phyloP scores from a whole-genome alignment of 30 jellyfish, hydroid and myxozoan genomes.

The Rhopilema esculentum region DNA sequence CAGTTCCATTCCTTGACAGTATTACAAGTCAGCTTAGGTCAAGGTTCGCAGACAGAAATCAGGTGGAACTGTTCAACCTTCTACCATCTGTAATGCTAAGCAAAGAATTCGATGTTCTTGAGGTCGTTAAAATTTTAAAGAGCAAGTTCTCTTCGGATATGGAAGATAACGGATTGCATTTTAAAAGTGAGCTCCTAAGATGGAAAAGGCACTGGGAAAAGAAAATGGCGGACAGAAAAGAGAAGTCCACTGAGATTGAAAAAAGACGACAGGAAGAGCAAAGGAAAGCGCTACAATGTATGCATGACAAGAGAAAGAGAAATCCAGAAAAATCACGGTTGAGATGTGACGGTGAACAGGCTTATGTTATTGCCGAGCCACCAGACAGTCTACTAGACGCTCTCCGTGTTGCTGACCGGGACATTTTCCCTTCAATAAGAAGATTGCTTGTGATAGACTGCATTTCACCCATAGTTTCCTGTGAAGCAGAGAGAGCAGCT shows the following conservation, averaged over 20 bases:
- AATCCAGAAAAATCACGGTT: slow-evolving; percentile 57
- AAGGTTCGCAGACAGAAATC: slow-evolving; percentile 59
- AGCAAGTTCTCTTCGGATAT: slow-evolving; percentile 45
- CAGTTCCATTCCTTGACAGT: slow-evolving; percentile 56
- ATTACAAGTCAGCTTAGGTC: slow-evolving; percentile 37
- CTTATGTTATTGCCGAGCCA: slow-evolving; percentile 50
- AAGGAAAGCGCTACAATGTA: slow-evolving; percentile 39
- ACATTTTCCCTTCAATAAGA: slow-evolving; percentile 31
- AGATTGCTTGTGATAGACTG: slow-evolving; percentile 43
- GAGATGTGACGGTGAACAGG: slow-evolving; percentile 60
- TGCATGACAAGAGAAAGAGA: slow-evolving; percentile 58
- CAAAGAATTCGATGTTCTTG: slow-evolving; percentile 33
- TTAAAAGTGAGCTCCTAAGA: slow-evolving; percentile 52
- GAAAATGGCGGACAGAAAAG: slow-evolving; percentile 44
- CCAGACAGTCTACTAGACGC: slow-evolving; percentile 60
- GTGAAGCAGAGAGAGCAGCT: too few relatives aligned
- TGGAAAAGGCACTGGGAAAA: slow-evolving; percentile 61
- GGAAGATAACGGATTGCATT: slow-evolving; percentile 53
- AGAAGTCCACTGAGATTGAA: slow-evolving; percentile 39
- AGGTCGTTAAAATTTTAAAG: slow-evolving; percentile 26
- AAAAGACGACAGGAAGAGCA: slow-evolving; percentile 58
- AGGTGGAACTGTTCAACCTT: slow-evolving; percentile 39
- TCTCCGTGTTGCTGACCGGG: slow-evolving; percentile 60
- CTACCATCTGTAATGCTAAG: slow-evolving; percentile 51
- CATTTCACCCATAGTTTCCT: slow-evolving; percentile 29